Evolutionary conservation across 2,888 invertebrate genomes (phyloP).

Genomic region (Drosophila falleni): DNA sequence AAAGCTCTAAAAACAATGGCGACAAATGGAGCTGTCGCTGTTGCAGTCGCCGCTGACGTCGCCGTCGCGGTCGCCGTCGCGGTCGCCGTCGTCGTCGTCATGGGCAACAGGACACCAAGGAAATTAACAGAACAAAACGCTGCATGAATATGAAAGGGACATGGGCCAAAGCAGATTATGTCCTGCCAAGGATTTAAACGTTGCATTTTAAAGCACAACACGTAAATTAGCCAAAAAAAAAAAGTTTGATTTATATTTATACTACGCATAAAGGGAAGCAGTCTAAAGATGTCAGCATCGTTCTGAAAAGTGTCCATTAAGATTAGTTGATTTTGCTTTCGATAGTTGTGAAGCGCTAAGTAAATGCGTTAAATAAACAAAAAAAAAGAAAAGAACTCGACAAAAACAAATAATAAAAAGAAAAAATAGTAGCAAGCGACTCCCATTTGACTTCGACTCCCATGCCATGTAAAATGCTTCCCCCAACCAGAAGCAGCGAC

Average conservation of each 20-base stretch:
- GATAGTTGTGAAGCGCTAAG: conserved; percentile 74
- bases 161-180: conserved; percentile 9
- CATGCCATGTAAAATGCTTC: conserved; percentile 49
- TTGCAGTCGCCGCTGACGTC: conserved; percentile 16
- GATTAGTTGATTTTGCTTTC: conserved; percentile 80
- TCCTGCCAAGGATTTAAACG: conserved; percentile 22
- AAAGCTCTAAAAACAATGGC: conserved; percentile 68
- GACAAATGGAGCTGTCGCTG: conserved; percentile 71
- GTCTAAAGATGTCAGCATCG: conserved; percentile 57
- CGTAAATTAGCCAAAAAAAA: conserved; percentile 50
- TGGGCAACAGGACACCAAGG: conserved; percentile 76
- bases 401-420: conserved; percentile 30
- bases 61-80: conserved; percentile 53
- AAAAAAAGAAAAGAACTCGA: not conserved
- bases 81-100: conserved; percentile 54
- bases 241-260: not conserved
- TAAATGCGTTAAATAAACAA: conserved; percentile 67
- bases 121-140: conserved; percentile 72
- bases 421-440: conserved; percentile 14
- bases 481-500: conserved; percentile 67
- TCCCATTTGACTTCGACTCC: conserved; percentile 39
- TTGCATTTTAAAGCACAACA: conserved; percentile 35
- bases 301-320: conserved; percentile 73
- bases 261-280: conserved; percentile 32
- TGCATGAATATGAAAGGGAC: conserved; percentile 50